Percentiles rank a stretch among this genome's conserved stretches.
Conservation (phyloP, 2,888 invertebrate genomes). For the Metalampra italica region DNA sequence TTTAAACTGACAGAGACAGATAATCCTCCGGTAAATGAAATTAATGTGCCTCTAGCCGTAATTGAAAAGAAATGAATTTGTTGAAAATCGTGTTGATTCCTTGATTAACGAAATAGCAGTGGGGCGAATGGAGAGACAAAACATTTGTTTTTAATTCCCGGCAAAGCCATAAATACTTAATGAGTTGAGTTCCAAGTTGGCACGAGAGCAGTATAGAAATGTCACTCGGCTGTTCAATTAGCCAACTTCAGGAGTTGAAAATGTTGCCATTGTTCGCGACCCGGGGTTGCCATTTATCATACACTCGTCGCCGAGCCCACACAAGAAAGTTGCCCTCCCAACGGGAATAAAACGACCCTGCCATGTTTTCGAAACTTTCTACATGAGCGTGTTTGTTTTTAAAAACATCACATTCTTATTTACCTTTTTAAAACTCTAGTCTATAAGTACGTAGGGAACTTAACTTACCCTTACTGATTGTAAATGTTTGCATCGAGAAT, state of each 20-base stretch:
- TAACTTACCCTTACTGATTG: too few species aligned
- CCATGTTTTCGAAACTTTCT: conserved; percentile 2
- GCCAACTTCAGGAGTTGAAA: conserved; percentile 36
- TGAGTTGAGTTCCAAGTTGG: conserved; percentile 12
- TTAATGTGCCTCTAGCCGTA: too few species aligned
- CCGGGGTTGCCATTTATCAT: conserved; percentile 25
- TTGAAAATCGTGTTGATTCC: background rate
- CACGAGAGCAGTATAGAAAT: conserved; percentile 24
- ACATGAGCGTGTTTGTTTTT: background rate
- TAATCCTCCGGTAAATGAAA: too few species aligned
- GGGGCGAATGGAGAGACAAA: background rate
- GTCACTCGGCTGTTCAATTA: conserved; percentile 52
- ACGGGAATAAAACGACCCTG: conserved; percentile 8
- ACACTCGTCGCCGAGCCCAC: conserved; percentile 14
- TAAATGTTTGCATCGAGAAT: too few species aligned
- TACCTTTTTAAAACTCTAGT: too few species aligned
- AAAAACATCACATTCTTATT: background rate
- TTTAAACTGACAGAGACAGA: too few species aligned
- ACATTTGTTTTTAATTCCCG: background rate
- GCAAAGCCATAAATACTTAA: conserved; percentile 6
- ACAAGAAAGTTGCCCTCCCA: conserved; percentile 10
- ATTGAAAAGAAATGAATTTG: too few species aligned
- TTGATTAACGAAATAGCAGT: background rate
- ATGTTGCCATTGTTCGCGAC: conserved; percentile 26
- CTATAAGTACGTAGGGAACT: too few species aligned